Percentiles rank a stretch among this genome's conserved stretches.
These are phyloP conservation scores for Seira musarum DNA, from an alignment of 2,888 invertebrate species.

Conservation along the genomic window DNA sequence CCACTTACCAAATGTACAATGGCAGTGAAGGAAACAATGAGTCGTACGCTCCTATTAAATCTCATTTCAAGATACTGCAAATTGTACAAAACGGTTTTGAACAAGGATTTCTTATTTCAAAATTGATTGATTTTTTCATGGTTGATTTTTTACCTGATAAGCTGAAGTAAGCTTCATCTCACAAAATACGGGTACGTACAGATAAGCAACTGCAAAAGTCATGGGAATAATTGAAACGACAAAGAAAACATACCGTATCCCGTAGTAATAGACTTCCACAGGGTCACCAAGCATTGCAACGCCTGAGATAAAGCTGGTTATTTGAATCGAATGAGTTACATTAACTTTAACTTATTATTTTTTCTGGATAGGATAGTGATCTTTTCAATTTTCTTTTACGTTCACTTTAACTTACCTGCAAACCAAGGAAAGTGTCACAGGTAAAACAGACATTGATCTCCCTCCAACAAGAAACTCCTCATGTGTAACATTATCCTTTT, in stretches of 20 bases:
- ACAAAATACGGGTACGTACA: conserved; percentile 91
- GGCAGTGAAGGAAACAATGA: conserved; percentile 72
- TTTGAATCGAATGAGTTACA: conserved; percentile 1
- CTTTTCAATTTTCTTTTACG: background rate
- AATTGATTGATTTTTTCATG: too few relatives aligned
- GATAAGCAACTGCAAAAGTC: conserved; percentile 75
- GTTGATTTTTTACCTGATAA: conserved; percentile 80
- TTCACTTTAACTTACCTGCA: conserved; percentile 51
- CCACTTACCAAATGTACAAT: conserved; percentile 73
- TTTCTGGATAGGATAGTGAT: background rate
- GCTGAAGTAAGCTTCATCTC: conserved; percentile 87
- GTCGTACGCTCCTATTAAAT: conserved; percentile 72
- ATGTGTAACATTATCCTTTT: conserved; percentile 80
- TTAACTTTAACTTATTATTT: background rate
- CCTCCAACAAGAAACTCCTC: conserved; percentile 87
- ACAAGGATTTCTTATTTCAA: conserved; percentile 30
- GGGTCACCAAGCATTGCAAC: conserved; percentile 46
- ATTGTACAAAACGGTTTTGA: too few relatives aligned
- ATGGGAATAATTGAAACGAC: conserved; percentile 71
- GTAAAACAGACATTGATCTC: conserved; percentile 79
- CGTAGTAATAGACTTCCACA: conserved; percentile 60
- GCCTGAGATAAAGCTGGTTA: conserved; percentile 49
- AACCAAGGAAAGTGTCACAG: conserved; percentile 58
- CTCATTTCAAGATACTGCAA: conserved; percentile 74
- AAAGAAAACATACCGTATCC: conserved; percentile 71